Conservation (phyloP, 2,113 vertebrate species). For the Lagopus muta region DNA sequence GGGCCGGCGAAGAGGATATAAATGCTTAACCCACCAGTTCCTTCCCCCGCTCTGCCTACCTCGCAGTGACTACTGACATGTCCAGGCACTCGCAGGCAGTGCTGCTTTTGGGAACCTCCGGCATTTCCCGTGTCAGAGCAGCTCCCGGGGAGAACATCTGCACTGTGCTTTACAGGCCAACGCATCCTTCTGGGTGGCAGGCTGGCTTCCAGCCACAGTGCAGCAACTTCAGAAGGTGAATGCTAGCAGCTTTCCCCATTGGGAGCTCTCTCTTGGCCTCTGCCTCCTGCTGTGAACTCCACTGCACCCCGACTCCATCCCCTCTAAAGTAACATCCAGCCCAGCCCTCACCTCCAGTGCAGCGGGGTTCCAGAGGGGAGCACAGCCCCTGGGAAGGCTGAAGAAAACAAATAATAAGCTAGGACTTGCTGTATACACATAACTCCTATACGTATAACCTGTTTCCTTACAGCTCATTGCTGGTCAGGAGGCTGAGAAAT, state of each 20-base stretch:
- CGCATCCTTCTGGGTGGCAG: background rate
- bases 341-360: accelerated
- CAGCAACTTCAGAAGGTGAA: background rate
- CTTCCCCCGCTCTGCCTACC: background rate
- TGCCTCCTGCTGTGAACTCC: background rate
- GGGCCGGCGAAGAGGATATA: accelerated
- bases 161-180: background rate
- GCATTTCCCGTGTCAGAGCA: background rate
- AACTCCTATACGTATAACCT: background rate
- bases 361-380: background rate
- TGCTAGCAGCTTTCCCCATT: no score
- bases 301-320: background rate
- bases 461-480: background rate
- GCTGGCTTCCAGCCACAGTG: background rate
- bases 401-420: background rate
- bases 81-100: accelerated
- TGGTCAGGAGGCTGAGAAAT: background rate
- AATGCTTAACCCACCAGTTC: background rate
- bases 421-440: background rate
- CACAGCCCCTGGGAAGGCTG: background rate
- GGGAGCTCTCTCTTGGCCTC: background rate
- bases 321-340: background rate
- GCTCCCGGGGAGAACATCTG: background rate
- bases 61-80: accelerated
- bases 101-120: accelerated